These are phyloP conservation scores for Hirtodrosophila confusa DNA, from an alignment of 2,888 invertebrate genomes.

Conservation along the genomic window DNA sequence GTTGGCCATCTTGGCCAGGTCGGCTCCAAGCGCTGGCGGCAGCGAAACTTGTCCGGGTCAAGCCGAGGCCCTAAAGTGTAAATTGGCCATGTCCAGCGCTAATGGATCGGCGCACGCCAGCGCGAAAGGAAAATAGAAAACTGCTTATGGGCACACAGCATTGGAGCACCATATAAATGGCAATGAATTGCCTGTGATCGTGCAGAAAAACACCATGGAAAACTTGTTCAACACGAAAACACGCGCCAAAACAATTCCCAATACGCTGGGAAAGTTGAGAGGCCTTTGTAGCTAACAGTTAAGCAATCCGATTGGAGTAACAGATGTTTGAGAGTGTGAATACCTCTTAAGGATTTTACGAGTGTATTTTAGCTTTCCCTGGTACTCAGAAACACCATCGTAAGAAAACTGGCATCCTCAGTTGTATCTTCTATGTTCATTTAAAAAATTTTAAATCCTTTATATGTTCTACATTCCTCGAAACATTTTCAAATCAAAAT, in stretches of 20 bases:
- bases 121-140: constrained; percentile 51
- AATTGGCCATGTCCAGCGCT: constrained; percentile 67
- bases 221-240: constrained; percentile 66
- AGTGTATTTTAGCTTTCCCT: not conserved
- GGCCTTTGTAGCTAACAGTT: constrained; percentile 4
- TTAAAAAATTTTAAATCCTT: too few relatives aligned
- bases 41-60: constrained; percentile 48
- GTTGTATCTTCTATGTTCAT: too few relatives aligned
- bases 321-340: constrained; percentile 16
- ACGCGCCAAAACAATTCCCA: constrained; percentile 65
- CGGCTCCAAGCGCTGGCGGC: constrained; percentile 32
- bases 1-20: constrained; percentile 26
- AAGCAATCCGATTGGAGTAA: constrained; percentile 5
- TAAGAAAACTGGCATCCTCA: too few relatives aligned
- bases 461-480: too few relatives aligned
- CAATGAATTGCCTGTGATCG: constrained; percentile 54
- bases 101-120: constrained; percentile 60
- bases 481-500: too few relatives aligned
- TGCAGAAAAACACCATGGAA: constrained; percentile 54
- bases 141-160: constrained; percentile 35
- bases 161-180: constrained; percentile 37
- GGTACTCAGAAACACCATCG: too few relatives aligned
- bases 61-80: constrained; percentile 58
- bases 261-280: constrained; percentile 54
- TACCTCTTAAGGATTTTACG: constrained; percentile 3